Percentiles rank a stretch among this genome's conserved stretches.
Evolutionary conservation across 2,797 vertebrate genomes (phyloP).

Genomic region (Cirrhinus molitorella): DNA sequence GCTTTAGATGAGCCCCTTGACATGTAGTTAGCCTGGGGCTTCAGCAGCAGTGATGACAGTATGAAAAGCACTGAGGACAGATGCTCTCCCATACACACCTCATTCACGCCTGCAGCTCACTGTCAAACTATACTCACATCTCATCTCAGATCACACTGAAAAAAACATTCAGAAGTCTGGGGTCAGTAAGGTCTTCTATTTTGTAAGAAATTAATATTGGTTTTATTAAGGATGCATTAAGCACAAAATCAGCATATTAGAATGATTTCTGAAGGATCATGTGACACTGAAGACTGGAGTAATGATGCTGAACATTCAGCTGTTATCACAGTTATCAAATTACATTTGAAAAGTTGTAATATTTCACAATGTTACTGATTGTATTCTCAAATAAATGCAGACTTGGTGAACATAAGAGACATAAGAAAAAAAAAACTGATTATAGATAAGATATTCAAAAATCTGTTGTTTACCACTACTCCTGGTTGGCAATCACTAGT

Average conservation of each 20-base stretch:
- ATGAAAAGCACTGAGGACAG: constrained; percentile 21
- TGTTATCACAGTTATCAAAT: background rate
- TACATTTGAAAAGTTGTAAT: background rate
- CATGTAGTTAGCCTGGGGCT: constrained; percentile 40
- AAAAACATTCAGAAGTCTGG: background rate
- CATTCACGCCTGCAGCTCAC: constrained; percentile 11
- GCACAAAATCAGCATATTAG: background rate
- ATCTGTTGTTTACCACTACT: no score
- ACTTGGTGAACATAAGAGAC: no score
- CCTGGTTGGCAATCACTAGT: background rate
- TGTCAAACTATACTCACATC: constrained; percentile 9
- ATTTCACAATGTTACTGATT: background rate
- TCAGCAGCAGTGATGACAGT: constrained; percentile 7
- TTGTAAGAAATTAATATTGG: background rate
- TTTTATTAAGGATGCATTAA: background rate
- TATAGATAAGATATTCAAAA: no score
- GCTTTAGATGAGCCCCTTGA: constrained; percentile 48
- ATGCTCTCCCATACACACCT: constrained; percentile 27
- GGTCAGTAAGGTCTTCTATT: background rate
- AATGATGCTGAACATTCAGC: background rate
- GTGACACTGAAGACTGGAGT: background rate
- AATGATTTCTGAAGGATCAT: background rate
- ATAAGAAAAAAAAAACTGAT: no score
- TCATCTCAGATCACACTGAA: background rate
- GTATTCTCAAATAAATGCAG: background rate